These are phyloP conservation scores for Conistra vaccinii DNA, from an alignment of 2,888 invertebrate genomes.

Conservation along the genomic window DNA sequence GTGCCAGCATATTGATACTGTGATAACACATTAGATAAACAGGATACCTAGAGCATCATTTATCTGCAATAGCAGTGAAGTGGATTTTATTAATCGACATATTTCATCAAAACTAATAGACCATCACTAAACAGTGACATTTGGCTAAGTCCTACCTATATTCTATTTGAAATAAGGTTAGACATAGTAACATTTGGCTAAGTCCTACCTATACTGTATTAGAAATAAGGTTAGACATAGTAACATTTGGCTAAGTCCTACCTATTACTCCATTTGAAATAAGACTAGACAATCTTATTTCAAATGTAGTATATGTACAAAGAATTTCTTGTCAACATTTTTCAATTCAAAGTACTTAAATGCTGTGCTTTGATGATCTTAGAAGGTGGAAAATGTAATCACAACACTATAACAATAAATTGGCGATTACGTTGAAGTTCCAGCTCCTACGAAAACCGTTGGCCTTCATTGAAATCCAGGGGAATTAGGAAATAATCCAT, in stretches of 20 bases:
- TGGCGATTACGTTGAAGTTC: neutral
- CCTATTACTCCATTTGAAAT: no score
- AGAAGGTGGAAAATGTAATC: neutral
- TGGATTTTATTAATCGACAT: neutral
- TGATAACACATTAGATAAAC: conserved; percentile 55
- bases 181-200: no score
- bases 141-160: no score
- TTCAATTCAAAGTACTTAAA: neutral
- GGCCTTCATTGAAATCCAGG: conserved; percentile 2
- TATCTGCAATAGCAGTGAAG: neutral
- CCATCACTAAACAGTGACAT: neutral
- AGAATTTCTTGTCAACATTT: neutral
- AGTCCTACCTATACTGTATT: no score
- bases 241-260: no score
- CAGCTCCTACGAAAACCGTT: neutral
- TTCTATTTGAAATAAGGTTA: no score
- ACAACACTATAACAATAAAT: neutral
- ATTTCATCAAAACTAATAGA: neutral
- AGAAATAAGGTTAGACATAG: no score
- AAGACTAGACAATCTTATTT: no score
- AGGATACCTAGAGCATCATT: conserved; percentile 16
- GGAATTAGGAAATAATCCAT: conserved; percentile 27
- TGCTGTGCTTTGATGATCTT: neutral
- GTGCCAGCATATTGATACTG: conserved; percentile 54
- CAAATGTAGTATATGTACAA: no score